Conservation (phyloP, 2,888 invertebrate species). For the Furcula furcula region DNA sequence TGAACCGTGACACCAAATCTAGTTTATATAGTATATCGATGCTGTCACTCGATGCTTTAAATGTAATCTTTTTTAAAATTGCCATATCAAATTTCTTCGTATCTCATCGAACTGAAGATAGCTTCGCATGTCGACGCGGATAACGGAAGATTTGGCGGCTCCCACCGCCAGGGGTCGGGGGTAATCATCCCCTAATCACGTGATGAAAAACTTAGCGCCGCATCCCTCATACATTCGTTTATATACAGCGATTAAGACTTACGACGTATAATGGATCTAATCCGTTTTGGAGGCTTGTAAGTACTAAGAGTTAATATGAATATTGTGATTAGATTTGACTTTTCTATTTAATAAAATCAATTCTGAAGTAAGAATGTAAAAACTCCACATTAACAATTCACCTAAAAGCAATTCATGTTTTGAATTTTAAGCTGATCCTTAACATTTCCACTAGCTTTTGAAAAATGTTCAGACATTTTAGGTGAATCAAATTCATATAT, state of each 20-base stretch:
- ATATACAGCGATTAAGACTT: constrained; percentile 24
- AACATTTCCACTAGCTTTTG: no score
- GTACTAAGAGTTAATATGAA: constrained; percentile 35
- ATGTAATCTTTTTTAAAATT: constrained; percentile 9
- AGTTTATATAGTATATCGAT: not conserved
- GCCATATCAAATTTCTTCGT: constrained; percentile 32
- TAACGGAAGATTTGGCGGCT: constrained; percentile 62
- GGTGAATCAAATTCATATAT: no score
- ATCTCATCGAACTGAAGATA: constrained; percentile 31
- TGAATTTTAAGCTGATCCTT: no score
- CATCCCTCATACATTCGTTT: constrained; percentile 21
- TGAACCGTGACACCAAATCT: no score
- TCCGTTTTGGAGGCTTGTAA: constrained; percentile 35
- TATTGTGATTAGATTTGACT: no score
- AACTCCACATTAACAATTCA: no score
- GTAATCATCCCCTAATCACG: constrained; percentile 71
- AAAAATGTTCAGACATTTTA: no score
- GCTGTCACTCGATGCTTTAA: no score
- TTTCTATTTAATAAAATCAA: no score
- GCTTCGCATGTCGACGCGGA: constrained; percentile 48
- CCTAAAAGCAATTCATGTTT: no score
- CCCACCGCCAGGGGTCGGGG: constrained; percentile 38
- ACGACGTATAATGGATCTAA: constrained; percentile 25
- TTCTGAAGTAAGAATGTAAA: no score
- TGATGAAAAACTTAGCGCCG: constrained; percentile 75